phyloP scores from a whole-genome alignment of 2,888 invertebrate species.

The Erebia epiphron region DNA sequence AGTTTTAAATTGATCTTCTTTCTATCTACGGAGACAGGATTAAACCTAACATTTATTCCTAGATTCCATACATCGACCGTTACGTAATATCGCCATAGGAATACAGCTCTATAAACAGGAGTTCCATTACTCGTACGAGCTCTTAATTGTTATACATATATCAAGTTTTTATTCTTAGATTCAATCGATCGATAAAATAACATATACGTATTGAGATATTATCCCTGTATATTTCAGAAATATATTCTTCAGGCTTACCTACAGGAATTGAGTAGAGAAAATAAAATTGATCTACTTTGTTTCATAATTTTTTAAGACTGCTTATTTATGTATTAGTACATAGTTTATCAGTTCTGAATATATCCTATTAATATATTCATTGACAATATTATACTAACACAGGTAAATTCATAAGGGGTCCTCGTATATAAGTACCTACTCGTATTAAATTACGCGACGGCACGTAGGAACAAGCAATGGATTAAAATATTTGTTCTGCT shows the following conservation, averaged over 20 bases:
- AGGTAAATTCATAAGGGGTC: background rate
- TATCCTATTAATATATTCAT: background rate
- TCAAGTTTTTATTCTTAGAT: background rate
- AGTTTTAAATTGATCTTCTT: conserved; percentile 33
- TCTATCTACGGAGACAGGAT: conserved; percentile 24
- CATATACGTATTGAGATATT: too few relatives aligned
- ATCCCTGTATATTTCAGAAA: too few relatives aligned
- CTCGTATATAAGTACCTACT: background rate
- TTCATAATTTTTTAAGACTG: background rate
- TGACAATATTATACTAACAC: background rate
- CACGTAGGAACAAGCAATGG: background rate
- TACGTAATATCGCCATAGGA: background rate
- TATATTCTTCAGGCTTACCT: too few relatives aligned
- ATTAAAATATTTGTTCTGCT: conserved; percentile 8
- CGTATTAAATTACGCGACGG: background rate
- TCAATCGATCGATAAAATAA: too few relatives aligned
- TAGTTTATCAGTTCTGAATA: background rate
- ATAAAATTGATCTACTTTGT: background rate
- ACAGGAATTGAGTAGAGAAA: too few relatives aligned
- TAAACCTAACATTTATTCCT: conserved; percentile 10
- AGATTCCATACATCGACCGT: conserved; percentile 8
- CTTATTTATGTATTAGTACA: background rate
- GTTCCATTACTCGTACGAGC: conserved; percentile 30
- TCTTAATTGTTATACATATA: background rate
- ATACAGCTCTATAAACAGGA: background rate